phyloP scores from a whole-genome alignment of 2,113 vertebrate genomes.

The Misgurnus mizolepis region DNA sequence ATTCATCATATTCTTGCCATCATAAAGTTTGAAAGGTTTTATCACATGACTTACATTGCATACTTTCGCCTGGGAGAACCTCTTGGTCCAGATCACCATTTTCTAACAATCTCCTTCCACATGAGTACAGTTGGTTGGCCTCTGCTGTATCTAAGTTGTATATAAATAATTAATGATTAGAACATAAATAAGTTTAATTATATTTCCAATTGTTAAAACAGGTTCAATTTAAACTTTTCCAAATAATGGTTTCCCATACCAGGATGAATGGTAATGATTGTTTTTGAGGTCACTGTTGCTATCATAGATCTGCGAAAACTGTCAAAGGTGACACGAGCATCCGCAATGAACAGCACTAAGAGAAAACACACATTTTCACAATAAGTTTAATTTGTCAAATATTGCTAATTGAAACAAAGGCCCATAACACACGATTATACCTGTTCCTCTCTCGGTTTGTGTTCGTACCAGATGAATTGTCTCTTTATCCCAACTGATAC shows the following conservation, averaged over 20 bases:
- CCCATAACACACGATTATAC: conserved; percentile 66
- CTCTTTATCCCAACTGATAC: conserved; percentile 89
- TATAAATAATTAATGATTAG: neutral
- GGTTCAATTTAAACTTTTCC: neutral
- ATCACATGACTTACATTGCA: conserved; percentile 75
- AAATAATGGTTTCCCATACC: conserved; percentile 73
- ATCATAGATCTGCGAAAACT: conserved; percentile 89
- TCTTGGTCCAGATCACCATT: conserved; percentile 75
- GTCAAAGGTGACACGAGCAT: conserved; percentile 91
- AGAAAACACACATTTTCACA: conserved; percentile 30
- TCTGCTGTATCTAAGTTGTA: conserved; percentile 84
- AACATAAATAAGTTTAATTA: neutral
- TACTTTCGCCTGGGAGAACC: conserved; percentile 71
- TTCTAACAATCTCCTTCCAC: conserved; percentile 79
- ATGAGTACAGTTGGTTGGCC: conserved; percentile 84
- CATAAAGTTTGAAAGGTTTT: too few species aligned
- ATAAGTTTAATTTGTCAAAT: conserved; percentile 51
- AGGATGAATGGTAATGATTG: conserved; percentile 92
- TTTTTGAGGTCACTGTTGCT: conserved; percentile 90
- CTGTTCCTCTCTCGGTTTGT: conserved; percentile 86
- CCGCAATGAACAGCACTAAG: conserved; percentile 92
- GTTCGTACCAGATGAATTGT: conserved; percentile 86
- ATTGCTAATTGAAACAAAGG: conserved; percentile 41
- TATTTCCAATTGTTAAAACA: neutral
- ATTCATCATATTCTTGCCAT: too few species aligned